Base-by-base conservation (phyloP, 2,113 vertebrate species). In the Sarotherodon lohbergeri region DNA sequence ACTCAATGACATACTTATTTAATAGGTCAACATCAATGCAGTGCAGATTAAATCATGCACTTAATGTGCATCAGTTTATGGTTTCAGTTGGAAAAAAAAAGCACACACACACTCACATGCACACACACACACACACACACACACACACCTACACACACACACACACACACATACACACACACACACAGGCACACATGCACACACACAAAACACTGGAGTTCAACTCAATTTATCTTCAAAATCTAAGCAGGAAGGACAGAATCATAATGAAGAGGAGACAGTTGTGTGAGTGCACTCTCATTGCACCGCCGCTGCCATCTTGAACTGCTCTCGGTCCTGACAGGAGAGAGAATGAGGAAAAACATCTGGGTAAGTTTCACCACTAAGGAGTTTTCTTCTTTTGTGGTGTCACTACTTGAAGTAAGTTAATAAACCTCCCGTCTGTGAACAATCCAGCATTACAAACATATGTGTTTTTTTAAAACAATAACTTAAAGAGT, bases 251-350 rank as follows among this genome's bases (percentile, higher is more conserved):
- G 9, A 97, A 93, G 80, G 96, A 97, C 90, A 97, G 95, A 5
- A 97, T 82, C 6, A 96, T 89, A 27, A 98, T 81, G 87, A 96
- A 93, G 81, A 98, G 96, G 89, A 98, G 96, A 93, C 97, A 97
- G 81, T 39, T 54, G 19, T 96, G 94, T 91, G 94, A 90, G 1
- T 95, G 95, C 61, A 93, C 94, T 83, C 96, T 96, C 34, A 94
- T 94, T 0, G 97, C 96, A 0, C 97, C 96, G 0, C 95, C 98
- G 94, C 96, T 98, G n/a, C 98, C 98, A 1, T 99, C 98, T 22
- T 98, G 98, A 91, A 98, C 97, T 32, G 98, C 97, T 2, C 98
- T 98, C 0, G 98, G 98, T 81, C 97, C 98, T 99, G 96, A 1
- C 11, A 12, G 88, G 79, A 41, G 50, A 50, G 3, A 50, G 4